Base-by-base conservation (phyloP, 2,797 vertebrate species). In the Cygnus olor region DNA sequence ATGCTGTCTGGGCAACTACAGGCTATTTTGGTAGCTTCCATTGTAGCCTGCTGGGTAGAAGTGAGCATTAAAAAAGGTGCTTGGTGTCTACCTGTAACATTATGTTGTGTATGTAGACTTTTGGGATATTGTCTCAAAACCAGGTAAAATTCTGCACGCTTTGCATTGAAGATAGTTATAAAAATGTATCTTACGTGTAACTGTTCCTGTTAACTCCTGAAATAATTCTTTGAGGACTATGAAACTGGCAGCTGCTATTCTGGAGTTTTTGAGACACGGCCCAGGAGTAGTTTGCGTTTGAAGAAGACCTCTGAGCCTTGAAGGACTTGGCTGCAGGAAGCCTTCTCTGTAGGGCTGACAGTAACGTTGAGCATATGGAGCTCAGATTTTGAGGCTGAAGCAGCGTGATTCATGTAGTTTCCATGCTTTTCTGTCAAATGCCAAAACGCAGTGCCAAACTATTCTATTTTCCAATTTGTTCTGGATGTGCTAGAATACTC, bases 81-180 rank as follows among this genome's bases (percentile, higher is more conserved):
- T 32, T 7, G 20, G 5, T 56, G 14, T 56, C 68, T 76, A 9
- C 38, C 44, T 79, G n/a, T 38, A 40, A n/a, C 18, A 2, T 76
- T 34, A 28, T 0, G 0, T 74, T 56, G 20, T 0, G 1, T 53
- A 42, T 9, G 66, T 47, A 78, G 34, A 74, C 61, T 71, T 90
- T 58, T 49, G 32, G 30, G n/a, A 34, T 88, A 1, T 5, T 78
- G 6, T 20, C 76, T 84, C 19, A 69, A 65, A 68, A 81, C 69
- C 17, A 28, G 27, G 49, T 71, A 40, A 71, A 47, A 51, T 77
- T 65, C 49, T 80, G 11, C 42, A 11, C 1, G 0, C 15, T 49
- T 77, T 71, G 24, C 18, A 9, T 66, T 81, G 28, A 72, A 69
- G 49, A 14, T 44, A 27, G 9, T 60, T 86, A 30, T 58, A 30